Base-by-base conservation (phyloP, 2,888 invertebrate genomes). In the Galerucella pusilla region DNA sequence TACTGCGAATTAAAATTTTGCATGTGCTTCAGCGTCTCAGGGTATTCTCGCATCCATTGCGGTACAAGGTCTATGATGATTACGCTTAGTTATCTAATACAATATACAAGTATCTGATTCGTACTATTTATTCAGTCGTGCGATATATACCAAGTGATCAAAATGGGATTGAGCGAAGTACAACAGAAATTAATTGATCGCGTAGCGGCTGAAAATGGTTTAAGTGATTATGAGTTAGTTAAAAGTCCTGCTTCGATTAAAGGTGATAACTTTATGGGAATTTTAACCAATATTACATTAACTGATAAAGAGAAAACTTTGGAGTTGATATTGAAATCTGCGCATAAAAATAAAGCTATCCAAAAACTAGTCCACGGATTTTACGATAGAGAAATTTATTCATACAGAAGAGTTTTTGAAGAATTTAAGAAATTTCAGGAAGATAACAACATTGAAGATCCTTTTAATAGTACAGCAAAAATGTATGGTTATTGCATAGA, bases 291-390 rank as follows among this genome's bases (percentile, higher is more conserved):
- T 75, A 75, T 70, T 14, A 79, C 54, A 42, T 75, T 80, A 25
- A 73, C 73, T 35, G 14, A 73, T 49, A 68, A 46, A 6, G 54
- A 68, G 7, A 74, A 72, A 57, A 74, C 54, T 1, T 35, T 83
- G 12, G 76, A 82, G 28, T 77, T 83, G 66, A 83, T 86, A 4
- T 75, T 84, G n/a, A 86, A 86, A 80, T 79, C 81, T 12, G 82
- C 85, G 0, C 81, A 81, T 6, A 66, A 68, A 20, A 78, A 74
- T 16, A 80, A 81, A 71, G 74, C 68, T 12, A 75, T 82, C 11
- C 77, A 84, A 12, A 76, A 79, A 0, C 81, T 82, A 11, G 75
- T 85, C 6, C 75, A 75, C 1, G 25, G 74, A 2, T 75, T 81
- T 1, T 86, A 83, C 75, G 59, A 74, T 6, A 76, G 84, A 25